phyloP scores from a whole-genome alignment of 2,888 invertebrate genomes.

The Drosophila pullipes region DNA sequence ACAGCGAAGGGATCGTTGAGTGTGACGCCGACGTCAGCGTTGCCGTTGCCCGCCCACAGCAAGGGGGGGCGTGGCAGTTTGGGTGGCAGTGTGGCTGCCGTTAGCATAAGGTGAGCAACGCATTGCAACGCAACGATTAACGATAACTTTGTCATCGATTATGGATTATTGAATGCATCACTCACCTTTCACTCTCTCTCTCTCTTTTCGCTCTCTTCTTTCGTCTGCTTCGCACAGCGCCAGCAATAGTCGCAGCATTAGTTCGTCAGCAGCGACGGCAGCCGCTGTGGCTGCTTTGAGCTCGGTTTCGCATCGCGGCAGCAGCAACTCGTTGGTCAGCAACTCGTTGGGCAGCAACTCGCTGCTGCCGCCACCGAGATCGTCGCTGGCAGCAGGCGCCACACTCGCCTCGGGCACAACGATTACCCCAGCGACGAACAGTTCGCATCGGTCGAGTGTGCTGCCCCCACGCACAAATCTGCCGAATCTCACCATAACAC shows the following conservation, averaged over 20 bases:
- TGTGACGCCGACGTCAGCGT: slow-evolving; percentile 85
- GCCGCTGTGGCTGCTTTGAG: slow-evolving; percentile 66
- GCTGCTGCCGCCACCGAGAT: slow-evolving; percentile 84
- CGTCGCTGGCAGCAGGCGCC: slow-evolving; percentile 88
- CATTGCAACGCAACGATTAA: not conserved
- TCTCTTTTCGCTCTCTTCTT: not conserved
- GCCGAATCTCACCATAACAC: slow-evolving; percentile 87
- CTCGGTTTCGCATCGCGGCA: slow-evolving; percentile 68
- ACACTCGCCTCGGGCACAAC: slow-evolving; percentile 87
- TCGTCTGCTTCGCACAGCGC: slow-evolving; percentile 51
- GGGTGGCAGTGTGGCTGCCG: slow-evolving; percentile 72
- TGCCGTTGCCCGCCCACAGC: slow-evolving; percentile 86
- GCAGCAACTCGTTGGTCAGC: slow-evolving; percentile 47
- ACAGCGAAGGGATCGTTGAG: slow-evolving; percentile 85
- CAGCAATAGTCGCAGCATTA: slow-evolving; percentile 73
- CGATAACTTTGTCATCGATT: not conserved
- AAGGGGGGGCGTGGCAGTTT: slow-evolving; percentile 77
- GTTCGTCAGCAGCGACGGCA: slow-evolving; percentile 73
- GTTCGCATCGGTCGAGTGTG: slow-evolving; percentile 79
- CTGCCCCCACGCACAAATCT: slow-evolving; percentile 84
- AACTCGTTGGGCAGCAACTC: slow-evolving; percentile 61
- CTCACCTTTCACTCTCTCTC: not conserved
- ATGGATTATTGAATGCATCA: not conserved
- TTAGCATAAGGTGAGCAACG: slow-evolving; percentile 80
- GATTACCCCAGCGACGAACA: slow-evolving; percentile 77